Base-by-base conservation (phyloP, 2,113 vertebrate species). In the Sander lucioperca region DNA sequence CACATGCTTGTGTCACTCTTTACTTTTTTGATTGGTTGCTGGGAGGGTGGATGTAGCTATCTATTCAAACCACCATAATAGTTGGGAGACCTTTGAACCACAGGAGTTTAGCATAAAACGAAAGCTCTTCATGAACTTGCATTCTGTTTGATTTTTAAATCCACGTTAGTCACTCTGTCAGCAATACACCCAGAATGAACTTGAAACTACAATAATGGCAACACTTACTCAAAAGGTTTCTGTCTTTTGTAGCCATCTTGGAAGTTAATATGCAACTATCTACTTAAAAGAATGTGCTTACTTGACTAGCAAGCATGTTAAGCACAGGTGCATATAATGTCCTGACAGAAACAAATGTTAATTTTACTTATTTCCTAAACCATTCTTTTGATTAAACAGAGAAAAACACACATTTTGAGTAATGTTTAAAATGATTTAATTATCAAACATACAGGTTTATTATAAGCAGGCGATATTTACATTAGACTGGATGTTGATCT, bases 11-110 rank as follows among this genome's bases (percentile, higher is more conserved):
- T 74, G 56, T 50, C 47, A 27, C 19, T 30, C 48, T 74, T 25
- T 53, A 3, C 64, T 50, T 65, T 67, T 74, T 64, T 83, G 79
- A 83, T 74, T 78, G 80, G 68, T 36, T 77, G 79, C 77, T 33
- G 9, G 50, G 77, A 65, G 63, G 68, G 68, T 66, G 78, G 53
- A 64, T 30, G 53, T 51, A 48, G 48, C 4, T 0, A 59, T 54
- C 67, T 74, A 76, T 86, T 78, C 69, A 89, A 63, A 73, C 23
- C 6, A 33, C 21, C 27, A 62, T 47, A 62, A 87, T 27, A 74
- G 82, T 57, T n/a, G 14, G 45, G 23, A 61, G 48, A 67, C 30
- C 79, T 67, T 73, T 50, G 45, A n/a, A 74, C 21, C 67, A 11
- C 0, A 0, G 13, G 18, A 61, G 57, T 83, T 81, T 25, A 53